Evolutionary conservation across 2,888 invertebrate genomes (phyloP), one percentile per base, ranked within the genome.

Genomic region (Diaphora mendica): DNA sequence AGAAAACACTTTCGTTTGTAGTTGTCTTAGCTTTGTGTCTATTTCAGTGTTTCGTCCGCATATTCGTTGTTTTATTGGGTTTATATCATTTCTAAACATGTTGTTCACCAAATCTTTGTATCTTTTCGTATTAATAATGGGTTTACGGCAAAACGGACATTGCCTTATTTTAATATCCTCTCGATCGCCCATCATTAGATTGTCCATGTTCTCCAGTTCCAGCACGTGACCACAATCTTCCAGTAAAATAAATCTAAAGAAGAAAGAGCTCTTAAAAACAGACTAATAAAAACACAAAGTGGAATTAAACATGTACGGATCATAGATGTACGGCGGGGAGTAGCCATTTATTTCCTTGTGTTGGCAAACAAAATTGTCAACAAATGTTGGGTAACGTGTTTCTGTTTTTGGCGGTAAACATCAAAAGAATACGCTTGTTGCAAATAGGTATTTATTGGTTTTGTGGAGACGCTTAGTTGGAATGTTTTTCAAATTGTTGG

Each of bases 61-160:
- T 33, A 92, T 89, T 73, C 85, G 87, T 70, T 86, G 85, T 79
- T 96, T 96, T 62, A 96, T 91, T 2, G 91, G 91, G 73, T 93
- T 93, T 30, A 96, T 93, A 71, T 94, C 91, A n/a, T 85, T 84
- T 74, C 86, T 90, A 64, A 93, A 88, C 74, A 89, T 90, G n/a
- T 81, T 79, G 86, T 94, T 92, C 72, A 97, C 92, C 3, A 92
- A 79, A 76, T 96, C 95, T 76, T 96, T 96, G 88, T 96, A 97
- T 26, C 97, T 94, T 65, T 91, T 90, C 3, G 96, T 96, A 81
- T 94, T 96, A 26, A 96, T 91, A 23, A 97, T 96, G 0, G 96
- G 93, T 30, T 96, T 96, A 71, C 96, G 96, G 85, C 97, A 97
- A 74, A 87, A 89, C 0, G 97, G 97, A 84, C 97, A 97, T 1